Conservation (phyloP, 2,888 invertebrate genomes). For the Chymomyza procnemis region DNA sequence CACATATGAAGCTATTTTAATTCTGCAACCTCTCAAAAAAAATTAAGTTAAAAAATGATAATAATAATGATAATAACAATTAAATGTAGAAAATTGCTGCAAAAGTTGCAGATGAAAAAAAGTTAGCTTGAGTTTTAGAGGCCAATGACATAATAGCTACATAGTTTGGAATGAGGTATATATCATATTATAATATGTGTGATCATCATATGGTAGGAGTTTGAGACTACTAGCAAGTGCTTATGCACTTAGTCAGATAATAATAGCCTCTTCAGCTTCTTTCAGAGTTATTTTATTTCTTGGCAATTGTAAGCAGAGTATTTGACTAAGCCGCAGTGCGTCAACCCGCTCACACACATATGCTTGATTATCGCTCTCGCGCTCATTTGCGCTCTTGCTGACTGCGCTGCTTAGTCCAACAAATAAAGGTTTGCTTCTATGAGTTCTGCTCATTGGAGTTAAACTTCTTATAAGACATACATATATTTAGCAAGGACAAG, state of each 20-base stretch:
- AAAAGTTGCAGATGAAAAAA: not conserved
- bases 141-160: not conserved
- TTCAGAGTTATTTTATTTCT: too few relatives aligned
- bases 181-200: not conserved
- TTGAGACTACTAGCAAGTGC: not conserved
- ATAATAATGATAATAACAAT: not conserved
- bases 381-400: too few relatives aligned
- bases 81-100: not conserved
- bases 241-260: not conserved
- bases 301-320: too few relatives aligned
- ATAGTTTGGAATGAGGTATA: not conserved
- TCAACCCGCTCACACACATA: too few relatives aligned
- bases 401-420: too few relatives aligned
- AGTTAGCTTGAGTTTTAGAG: not conserved
- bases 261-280: too few relatives aligned
- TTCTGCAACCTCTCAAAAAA: slow-evolving; percentile 12
- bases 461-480: too few relatives aligned
- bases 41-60: slow-evolving; percentile 5
- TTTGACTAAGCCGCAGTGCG: too few relatives aligned
- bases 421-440: too few relatives aligned
- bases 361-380: too few relatives aligned
- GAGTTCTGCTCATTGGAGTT: too few relatives aligned
- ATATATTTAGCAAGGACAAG: too few relatives aligned
- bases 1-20: not conserved
- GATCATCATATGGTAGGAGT: not conserved